phyloP scores from a whole-genome alignment of 2,113 vertebrate species.

The Cololabis saira region DNA sequence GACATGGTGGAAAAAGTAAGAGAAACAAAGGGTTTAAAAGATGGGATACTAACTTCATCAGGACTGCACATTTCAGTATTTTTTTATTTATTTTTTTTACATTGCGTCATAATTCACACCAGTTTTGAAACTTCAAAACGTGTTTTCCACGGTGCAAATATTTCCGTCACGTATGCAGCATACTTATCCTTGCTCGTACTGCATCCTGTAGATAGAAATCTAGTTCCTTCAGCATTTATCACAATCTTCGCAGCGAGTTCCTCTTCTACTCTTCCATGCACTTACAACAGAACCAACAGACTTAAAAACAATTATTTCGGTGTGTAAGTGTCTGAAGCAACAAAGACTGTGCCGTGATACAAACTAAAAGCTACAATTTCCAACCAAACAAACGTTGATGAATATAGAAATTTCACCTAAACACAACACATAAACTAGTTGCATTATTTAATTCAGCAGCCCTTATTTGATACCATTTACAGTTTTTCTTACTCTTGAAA shows the following conservation, averaged over 20 bases:
- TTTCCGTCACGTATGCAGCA: neutral
- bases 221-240: slow-evolving; percentile 1
- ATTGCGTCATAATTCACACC: neutral
- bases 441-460: neutral
- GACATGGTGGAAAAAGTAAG: too few species aligned
- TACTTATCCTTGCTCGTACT: neutral
- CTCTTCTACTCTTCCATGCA: neutral
- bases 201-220: slow-evolving; percentile 33
- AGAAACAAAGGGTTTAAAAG: too few species aligned
- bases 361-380: neutral
- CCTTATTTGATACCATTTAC: slow-evolving; percentile 9
- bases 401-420: neutral
- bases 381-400: neutral
- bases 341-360: neutral
- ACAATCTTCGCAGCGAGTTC: neutral
- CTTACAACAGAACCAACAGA: neutral
- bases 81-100: too few species aligned
- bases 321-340: neutral
- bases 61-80: too few species aligned
- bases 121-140: neutral
- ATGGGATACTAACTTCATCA: too few species aligned
- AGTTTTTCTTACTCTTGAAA: neutral
- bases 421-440: neutral
- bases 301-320: neutral
- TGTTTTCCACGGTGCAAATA: neutral